Conservation (phyloP, 2,888 invertebrate species). For the Drosophila anomalipes region DNA sequence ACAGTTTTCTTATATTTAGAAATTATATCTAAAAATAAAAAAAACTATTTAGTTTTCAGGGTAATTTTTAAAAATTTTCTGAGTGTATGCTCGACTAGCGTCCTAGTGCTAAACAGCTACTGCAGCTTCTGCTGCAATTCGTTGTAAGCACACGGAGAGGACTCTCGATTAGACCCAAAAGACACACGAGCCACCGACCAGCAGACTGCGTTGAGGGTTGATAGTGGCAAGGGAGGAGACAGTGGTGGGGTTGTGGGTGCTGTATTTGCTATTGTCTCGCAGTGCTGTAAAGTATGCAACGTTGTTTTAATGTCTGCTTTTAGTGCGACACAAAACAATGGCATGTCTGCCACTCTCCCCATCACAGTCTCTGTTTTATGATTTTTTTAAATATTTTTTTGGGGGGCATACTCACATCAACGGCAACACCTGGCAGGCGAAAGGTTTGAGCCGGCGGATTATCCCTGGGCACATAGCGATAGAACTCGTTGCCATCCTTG, state of each 20-base stretch:
- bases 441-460: conserved; percentile 92
- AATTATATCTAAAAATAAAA: not conserved
- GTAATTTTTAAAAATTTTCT: not conserved
- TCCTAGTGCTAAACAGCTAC: conserved; percentile 31
- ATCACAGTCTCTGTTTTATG: not conserved
- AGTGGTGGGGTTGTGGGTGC: not conserved
- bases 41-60: not conserved
- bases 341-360: not conserved
- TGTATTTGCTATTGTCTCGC: conserved; percentile 53
- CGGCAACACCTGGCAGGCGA: conserved; percentile 91
- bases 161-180: conserved; percentile 15
- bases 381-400: not conserved
- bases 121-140: conserved; percentile 35
- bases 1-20: not conserved
- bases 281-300: conserved; percentile 74
- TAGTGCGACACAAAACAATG: conserved; percentile 27
- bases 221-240: not conserved
- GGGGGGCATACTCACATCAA: conserved; percentile 90
- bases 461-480: conserved; percentile 93
- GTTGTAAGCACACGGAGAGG: conserved; percentile 10
- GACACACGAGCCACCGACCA: not conserved
- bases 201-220: not conserved
- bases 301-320: conserved; percentile 66
- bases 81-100: conserved; percentile 17
- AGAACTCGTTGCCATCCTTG: conserved; percentile 95